Conservation (phyloP, 2,888 invertebrate species). For the Andrena fulva region DNA sequence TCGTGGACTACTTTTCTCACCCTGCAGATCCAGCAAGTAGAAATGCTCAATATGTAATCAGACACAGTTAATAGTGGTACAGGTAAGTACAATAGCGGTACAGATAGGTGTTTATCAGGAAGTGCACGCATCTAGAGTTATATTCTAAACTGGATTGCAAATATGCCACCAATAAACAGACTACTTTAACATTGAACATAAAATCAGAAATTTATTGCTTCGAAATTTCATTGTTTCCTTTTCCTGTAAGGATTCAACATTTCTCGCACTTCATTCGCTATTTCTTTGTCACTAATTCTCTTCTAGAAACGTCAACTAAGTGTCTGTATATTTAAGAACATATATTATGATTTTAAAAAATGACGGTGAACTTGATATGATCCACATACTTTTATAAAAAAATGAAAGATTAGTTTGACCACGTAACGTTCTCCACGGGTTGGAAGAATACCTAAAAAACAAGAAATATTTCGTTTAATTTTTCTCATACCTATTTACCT, state of each 20-base stretch:
- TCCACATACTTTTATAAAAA: no score
- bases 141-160: background rate
- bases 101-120: background rate
- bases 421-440: no score
- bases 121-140: background rate
- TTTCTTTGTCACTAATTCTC: no score
- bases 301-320: no score
- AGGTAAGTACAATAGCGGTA: no score
- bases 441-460: no score
- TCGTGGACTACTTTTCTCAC: background rate
- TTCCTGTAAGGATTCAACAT: background rate
- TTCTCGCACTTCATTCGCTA: background rate
- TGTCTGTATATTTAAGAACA: no score
- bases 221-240: background rate
- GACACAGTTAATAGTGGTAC: background rate
- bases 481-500: no score
- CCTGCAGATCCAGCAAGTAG: background rate
- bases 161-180: background rate
- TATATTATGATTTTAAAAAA: no score
- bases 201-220: background rate
- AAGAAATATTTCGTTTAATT: no score
- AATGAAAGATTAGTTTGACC: no score
- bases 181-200: background rate
- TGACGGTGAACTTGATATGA: no score
- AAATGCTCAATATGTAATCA: background rate